Evolutionary conservation across 2,113 vertebrate species (phyloP).

Genomic region (Hymenochirus boettgeri): DNA sequence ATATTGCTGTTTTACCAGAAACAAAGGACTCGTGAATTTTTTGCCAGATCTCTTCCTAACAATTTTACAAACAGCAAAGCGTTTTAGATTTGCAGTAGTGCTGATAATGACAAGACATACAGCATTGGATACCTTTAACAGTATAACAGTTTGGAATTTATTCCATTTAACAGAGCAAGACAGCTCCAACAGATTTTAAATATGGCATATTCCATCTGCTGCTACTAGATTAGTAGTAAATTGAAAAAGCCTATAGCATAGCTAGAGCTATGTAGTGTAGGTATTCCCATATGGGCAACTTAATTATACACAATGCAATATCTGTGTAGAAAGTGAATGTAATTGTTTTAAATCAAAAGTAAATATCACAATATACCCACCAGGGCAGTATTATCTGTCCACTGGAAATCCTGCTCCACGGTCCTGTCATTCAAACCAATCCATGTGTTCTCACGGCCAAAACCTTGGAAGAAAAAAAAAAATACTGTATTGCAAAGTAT

Average conservation of each 20-base stretch:
- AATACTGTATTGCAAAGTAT: neutral
- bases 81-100: neutral
- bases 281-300: neutral
- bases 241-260: neutral
- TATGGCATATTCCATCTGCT: neutral
- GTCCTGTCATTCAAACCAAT: constrained; percentile 93
- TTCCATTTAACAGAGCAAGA: neutral
- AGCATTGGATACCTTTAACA: neutral
- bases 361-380: constrained; percentile 59
- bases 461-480: constrained; percentile 58
- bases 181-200: neutral
- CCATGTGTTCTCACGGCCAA: constrained; percentile 93
- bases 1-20: constrained; percentile 73
- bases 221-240: neutral
- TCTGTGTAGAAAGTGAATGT: too few species aligned
- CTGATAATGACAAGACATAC: neutral
- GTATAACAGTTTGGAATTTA: neutral
- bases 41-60: neutral
- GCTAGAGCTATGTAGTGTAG: neutral
- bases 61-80: neutral
- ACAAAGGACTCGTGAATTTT: neutral
- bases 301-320: neutral
- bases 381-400: constrained; percentile 89
- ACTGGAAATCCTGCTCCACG: constrained; percentile 94
- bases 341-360: neutral